Base-by-base conservation (phyloP, 2,888 invertebrate species). In the Aradus depressus region DNA sequence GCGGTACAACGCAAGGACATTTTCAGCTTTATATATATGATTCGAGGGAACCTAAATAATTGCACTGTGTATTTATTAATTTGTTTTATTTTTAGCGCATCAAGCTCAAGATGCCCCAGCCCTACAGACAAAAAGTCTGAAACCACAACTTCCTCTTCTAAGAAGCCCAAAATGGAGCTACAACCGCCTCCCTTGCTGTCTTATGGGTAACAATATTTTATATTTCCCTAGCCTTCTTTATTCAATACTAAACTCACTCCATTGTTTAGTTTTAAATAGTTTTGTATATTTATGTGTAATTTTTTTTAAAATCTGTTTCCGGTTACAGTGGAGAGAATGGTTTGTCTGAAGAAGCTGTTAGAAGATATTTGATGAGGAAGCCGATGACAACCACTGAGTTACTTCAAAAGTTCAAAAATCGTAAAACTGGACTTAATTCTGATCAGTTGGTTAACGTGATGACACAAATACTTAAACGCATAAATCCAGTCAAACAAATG, bases 371-470 rank as follows among this genome's bases (percentile, higher is more conserved):
- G 26, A 85, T 88, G 68, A 79, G 97, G 8, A 97, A 97, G 65
- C 98, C 97, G 1, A 93, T 97, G 86, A 97, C 97, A 0, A 89
- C 96, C 0, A 96, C 91, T 0, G 96, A 97, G 65, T 72, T 96
- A 26, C 70, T 96, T 37, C 90, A 91, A 58, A 96, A 96, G 72
- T 92, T 96, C 72, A 92, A 91, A 66, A 87, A 87, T 32, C 92
- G 93, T 69, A 88, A 91, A 63, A 87, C 88, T 8, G 91, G 91
- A 3, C 77, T 93, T 44, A 83, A 84, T 50, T 88, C 87, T 59
- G 90, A 95, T 58, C 85, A 92, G 51, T 75, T 96, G 52, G 92
- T 93, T 1, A 87, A 87, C 64, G 84, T 87, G 31, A 91, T 96
- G 81, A 93, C 92, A 5, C 88, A 90, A 66, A 89, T 96, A 59